A percentile compares a stretch with the other conserved stretches of the same genome.
phyloP scores from a whole-genome alignment of 2,113 vertebrate genomes.

The Isichthys henryi region DNA sequence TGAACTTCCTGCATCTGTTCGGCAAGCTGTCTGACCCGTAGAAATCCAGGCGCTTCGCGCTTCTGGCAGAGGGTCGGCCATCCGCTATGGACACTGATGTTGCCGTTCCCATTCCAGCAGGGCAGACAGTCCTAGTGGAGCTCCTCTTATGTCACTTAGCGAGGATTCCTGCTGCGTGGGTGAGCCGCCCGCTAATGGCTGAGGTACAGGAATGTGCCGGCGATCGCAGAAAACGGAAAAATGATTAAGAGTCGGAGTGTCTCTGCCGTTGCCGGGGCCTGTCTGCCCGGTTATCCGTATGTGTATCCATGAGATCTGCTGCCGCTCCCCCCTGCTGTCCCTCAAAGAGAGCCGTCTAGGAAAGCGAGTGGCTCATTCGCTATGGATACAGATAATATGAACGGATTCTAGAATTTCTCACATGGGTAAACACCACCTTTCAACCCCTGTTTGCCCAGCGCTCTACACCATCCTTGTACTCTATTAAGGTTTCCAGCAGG shows the following conservation, averaged over 20 bases:
- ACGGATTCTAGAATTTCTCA: slow-evolving; percentile 25
- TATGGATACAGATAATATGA: slow-evolving; percentile 19
- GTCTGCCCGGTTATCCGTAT: slow-evolving; percentile 15
- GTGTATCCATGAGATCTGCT: not conserved
- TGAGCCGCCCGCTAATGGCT: not conserved
- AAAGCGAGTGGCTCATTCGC: not conserved
- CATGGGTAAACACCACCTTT: slow-evolving; percentile 29
- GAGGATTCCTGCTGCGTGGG: not conserved
- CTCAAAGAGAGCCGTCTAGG: slow-evolving; percentile 21
- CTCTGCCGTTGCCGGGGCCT: slow-evolving; percentile 20
- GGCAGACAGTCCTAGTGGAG: not conserved
- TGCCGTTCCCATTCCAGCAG: not conserved
- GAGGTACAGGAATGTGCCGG: slow-evolving; percentile 13
- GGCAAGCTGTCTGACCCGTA: not conserved
- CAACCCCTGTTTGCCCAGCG: slow-evolving; percentile 27
- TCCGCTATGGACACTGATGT: not conserved
- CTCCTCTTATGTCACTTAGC: not conserved
- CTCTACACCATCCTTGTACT: slow-evolving; percentile 24
- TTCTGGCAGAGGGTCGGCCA: not conserved
- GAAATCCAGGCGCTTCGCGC: not conserved
- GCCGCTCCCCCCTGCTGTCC: slow-evolving; percentile 14
- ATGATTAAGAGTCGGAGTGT: not conserved
- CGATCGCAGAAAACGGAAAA: slow-evolving; percentile 1
- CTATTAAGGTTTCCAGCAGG: slow-evolving; percentile 23
- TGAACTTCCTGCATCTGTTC: not conserved